Conservation (phyloP, 2,113 vertebrate genomes). For the Pogonocichla stellata region DNA sequence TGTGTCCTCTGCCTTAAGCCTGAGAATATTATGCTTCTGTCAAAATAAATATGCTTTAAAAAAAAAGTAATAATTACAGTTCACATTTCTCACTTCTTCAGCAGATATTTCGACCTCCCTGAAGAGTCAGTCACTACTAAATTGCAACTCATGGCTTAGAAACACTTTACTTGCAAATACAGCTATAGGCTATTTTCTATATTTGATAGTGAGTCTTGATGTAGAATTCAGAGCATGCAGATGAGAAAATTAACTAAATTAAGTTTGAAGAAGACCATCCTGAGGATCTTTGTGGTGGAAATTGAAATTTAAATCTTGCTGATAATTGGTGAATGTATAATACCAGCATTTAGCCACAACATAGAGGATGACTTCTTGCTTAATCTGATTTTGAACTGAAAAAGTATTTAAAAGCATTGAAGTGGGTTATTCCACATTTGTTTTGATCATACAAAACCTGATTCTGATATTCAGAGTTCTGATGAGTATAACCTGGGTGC, state of each 20-base stretch:
- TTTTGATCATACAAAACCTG: not conserved
- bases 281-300: not conserved
- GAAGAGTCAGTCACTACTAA: not conserved
- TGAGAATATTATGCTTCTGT: not conserved
- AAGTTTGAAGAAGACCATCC: not conserved
- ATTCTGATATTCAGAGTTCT: not conserved
- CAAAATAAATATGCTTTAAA: not conserved
- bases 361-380: not conserved
- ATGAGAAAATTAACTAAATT: not conserved
- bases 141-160: not conserved
- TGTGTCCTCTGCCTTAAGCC: not conserved
- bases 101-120: not conserved
- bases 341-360: not conserved
- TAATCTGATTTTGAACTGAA: not conserved
- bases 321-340: not conserved
- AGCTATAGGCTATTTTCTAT: not conserved
- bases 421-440: not conserved
- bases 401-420: not conserved
- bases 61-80: not conserved
- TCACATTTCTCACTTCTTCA: not conserved
- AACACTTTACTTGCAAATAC: not conserved
- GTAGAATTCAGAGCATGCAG: not conserved
- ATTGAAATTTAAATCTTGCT: not conserved
- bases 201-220: not conserved
- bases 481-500: not conserved